A percentile compares a stretch with the other conserved stretches of the same genome.
Conservation (phyloP, 1,140 invertebrate species). For the Caligus rogercresseyi region DNA sequence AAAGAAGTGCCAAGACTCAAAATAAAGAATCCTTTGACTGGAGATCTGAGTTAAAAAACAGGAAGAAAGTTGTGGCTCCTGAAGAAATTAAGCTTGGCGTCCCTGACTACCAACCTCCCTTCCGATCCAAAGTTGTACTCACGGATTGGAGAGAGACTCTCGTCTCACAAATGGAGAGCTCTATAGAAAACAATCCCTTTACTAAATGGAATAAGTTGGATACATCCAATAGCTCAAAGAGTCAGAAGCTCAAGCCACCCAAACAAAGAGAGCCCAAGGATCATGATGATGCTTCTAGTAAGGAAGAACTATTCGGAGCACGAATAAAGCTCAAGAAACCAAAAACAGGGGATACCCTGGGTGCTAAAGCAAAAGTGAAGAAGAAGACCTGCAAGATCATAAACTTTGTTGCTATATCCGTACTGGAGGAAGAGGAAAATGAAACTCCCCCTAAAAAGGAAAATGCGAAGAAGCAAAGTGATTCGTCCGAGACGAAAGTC, state of each 20-base stretch:
- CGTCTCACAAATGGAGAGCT: neutral
- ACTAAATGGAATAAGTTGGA: neutral
- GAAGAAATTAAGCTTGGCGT: neutral
- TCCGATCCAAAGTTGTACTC: neutral
- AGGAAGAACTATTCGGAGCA: too few species aligned
- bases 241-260: neutral
- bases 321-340: too few species aligned
- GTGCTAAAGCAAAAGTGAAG: neutral
- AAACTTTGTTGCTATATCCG: neutral
- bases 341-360: neutral
- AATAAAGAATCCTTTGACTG: neutral
- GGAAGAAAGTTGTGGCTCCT: neutral
- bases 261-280: too few species aligned
- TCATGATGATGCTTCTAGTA: too few species aligned
- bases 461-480: neutral
- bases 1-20: neutral
- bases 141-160: neutral
- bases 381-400: neutral
- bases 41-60: neutral
- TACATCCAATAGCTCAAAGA: neutral
- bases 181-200: neutral
- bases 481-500: neutral
- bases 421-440: neutral
- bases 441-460: neutral
- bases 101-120: neutral